A percentile compares a stretch with the other conserved stretches of the same genome.
Evolutionary conservation across 2,888 invertebrate species (phyloP).

Genomic region (Mesorhabditis spiculigera): DNA sequence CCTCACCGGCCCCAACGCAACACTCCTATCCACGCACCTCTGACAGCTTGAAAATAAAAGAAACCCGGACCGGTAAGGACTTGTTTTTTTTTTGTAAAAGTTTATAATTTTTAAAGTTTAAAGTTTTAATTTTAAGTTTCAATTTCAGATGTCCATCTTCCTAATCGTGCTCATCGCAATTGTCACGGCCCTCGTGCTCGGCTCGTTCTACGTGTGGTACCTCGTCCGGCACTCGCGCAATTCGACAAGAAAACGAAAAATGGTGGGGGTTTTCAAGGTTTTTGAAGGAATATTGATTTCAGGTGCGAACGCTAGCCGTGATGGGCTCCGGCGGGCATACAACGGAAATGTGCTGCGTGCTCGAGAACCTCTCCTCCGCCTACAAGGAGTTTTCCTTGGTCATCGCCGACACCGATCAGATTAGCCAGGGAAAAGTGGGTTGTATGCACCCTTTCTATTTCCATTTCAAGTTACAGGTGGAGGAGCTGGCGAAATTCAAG

Average conservation of each 20-base stretch:
- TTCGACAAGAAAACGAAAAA: conserved; percentile 14
- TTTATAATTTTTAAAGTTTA: no score
- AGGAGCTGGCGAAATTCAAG: neutral
- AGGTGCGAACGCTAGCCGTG: conserved; percentile 25
- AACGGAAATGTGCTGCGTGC: conserved; percentile 80
- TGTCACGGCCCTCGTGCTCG: conserved; percentile 25
- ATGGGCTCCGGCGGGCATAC: conserved; percentile 79
- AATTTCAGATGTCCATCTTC: conserved; percentile 22
- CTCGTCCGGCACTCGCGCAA: conserved; percentile 37
- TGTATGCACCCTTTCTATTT: neutral
- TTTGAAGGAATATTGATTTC: neutral
- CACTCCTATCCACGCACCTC: no score
- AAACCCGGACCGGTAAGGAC: no score
- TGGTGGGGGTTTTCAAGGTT: neutral
- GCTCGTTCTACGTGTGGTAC: conserved; percentile 32
- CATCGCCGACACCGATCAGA: conserved; percentile 59
- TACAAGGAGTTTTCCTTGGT: conserved; percentile 37
- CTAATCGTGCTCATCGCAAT: conserved; percentile 31
- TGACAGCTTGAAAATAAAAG: no score
- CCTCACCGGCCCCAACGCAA: no score
- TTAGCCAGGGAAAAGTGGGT: conserved; percentile 43
- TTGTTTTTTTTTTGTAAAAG: no score
- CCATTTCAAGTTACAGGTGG: neutral
- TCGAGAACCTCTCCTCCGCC: conserved; percentile 65
- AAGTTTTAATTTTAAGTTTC: neutral